Evolutionary conservation across 2,113 vertebrate genomes (phyloP).

Genomic region (Nycticebus coucang): DNA sequence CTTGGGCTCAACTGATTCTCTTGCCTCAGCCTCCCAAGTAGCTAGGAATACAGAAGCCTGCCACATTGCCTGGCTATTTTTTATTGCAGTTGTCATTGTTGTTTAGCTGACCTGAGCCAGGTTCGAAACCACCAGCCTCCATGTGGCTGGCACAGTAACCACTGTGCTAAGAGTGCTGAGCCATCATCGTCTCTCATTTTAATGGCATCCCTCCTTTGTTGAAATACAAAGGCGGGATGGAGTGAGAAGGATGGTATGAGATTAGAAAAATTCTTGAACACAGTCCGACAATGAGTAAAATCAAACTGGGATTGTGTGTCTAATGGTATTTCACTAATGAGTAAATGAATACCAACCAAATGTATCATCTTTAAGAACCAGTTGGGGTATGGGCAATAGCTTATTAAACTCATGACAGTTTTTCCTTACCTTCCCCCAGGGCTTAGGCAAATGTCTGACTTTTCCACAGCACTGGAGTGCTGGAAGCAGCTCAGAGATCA

Average conservation of each 20-base stretch:
- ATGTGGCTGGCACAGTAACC: no score
- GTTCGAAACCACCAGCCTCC: no score
- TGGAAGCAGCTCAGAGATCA: not conserved
- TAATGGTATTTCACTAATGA: not conserved
- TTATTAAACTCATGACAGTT: not conserved
- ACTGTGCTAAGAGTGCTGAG: not conserved
- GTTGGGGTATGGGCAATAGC: not conserved
- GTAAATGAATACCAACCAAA: not conserved
- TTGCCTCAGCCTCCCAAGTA: no score
- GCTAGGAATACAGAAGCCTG: no score
- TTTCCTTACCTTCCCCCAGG: not conserved
- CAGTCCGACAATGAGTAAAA: not conserved
- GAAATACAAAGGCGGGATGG: not conserved
- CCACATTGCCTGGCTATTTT: no score
- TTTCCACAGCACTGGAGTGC: not conserved
- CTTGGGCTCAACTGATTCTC: no score
- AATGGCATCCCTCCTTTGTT: not conserved
- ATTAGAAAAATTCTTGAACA: not conserved
- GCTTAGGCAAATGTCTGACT: not conserved
- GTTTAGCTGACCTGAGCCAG: no score
- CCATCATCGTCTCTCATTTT: not conserved
- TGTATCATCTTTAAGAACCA: not conserved
- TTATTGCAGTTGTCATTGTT: no score
- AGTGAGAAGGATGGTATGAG: not conserved
- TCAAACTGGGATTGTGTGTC: not conserved